Base-by-base conservation (phyloP, 2,797 vertebrate species). In the Lepus townsendii region DNA sequence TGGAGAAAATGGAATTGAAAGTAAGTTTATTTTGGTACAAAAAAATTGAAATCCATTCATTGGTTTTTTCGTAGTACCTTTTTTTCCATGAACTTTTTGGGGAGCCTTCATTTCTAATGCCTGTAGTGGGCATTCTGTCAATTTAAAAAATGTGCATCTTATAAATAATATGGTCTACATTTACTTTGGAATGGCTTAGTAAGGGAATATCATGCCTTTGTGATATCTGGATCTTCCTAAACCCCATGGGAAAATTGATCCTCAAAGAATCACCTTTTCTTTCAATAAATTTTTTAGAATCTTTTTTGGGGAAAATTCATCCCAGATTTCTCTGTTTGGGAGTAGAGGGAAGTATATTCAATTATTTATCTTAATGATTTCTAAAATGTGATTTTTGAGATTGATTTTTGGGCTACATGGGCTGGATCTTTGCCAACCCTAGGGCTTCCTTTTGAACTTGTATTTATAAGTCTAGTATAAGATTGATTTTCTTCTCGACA, bases 321-420 rank as follows among this genome's bases (percentile, higher is more conserved):
- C 32, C 82, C n/a, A 19, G 47, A 4, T 87, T 94, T 95, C 26
- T 91, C 77, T 87, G 24, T 88, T 94, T 90, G 62, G 20, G 42
- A 22, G 17, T 91, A 2, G 24, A 82, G 3, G 30, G 38, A 10
- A 22, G 14, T 91, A 35, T 22, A 68, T 26, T 26, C 30, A 78
- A 68, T 85, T 12, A 22, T 83, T 91, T 88, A 77, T 42, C 7
- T n/a, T 94, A 87, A 26, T 92, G 38, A 71, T 90, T 83, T 72
- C 86, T 76, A 86, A 94, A 89, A 69, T 82, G 6, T 88, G 47
- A 66, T 30, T 96, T 94, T 95, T 63, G 3, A 63, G 88, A 52
- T 75, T 68, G 27, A 72, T 76, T 16, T 38, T 65, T 84, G 27
- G 60, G 42, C 32, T n/a, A 14, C 77, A 54, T 42, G 50, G 9